Evolutionary conservation across 2,113 vertebrate genomes (phyloP), one percentile per base, ranked within the genome.

Genomic region (Eudorcas thomsonii): DNA sequence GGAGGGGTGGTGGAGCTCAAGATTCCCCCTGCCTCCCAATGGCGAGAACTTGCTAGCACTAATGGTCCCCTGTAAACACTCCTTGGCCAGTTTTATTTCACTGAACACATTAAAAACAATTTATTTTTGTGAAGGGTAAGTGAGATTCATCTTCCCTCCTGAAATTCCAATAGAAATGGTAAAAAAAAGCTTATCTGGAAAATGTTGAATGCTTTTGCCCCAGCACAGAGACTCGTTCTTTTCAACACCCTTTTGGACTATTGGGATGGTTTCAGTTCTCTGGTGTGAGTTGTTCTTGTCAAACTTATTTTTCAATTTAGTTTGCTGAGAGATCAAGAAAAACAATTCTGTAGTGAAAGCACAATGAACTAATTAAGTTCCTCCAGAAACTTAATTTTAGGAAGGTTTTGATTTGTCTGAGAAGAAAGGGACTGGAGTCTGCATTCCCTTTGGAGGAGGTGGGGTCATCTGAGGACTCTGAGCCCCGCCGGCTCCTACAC

Each of bases 251-350:
- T 36, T 64, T 3, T 1, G 71, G 74, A 93, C 33, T 43, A 45
- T 64, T 89, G 88, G 62, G 92, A 86, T 81, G 85, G 1, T 59
- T 90, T 97, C 96, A 90, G 57, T 5, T 36, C 89, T 81, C 5
- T 25, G 39, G 23, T 26, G 36, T 45, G 62, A 96, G 26, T 62
- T 8, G 91, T 84, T 82, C 23, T 88, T 88, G 11, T 96, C 26
- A 97, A 48, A 98, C 93, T 91, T 94, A 36, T 80, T 84, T 43
- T 96, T 96, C 52, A 94, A 86, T 94, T 96, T 95, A 45, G 88
- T 97, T 98, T 96, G 92, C 64, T 93, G 92, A 45, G 45, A 77
- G 36, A 36, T 30, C 2, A 43, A 21, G 60, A 89, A 64, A 71
- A 84, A 59, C 54, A 54, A 54, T 10, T 28, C 15, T 36, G 10